These are phyloP conservation scores for Amphiura filiformis DNA, from an alignment of 35 echinoderm and acorn worm species.

Conservation along the genomic window DNA sequence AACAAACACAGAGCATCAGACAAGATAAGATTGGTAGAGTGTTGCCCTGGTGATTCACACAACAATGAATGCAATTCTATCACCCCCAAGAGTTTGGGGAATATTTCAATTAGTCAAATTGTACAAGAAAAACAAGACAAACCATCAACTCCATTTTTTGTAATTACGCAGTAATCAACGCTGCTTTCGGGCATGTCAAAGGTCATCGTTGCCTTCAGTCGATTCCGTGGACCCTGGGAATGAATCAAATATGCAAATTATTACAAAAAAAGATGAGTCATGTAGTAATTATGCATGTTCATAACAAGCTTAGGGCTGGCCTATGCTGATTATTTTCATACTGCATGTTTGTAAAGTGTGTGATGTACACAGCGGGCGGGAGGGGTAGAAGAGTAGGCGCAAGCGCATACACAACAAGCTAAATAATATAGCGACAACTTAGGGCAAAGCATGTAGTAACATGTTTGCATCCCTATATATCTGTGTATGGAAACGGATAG, in stretches of 20 bases:
- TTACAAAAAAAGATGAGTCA: not conserved
- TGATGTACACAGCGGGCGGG: not conserved
- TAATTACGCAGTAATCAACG: not conserved
- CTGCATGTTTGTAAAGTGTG: not conserved
- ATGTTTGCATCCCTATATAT: constrained; percentile 1
- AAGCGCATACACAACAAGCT: not conserved
- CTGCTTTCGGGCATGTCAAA: not conserved
- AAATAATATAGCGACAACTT: not conserved
- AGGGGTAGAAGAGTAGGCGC: not conserved
- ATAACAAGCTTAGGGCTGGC: not conserved
- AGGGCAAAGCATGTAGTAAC: constrained; percentile 1
- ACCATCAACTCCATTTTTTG: not conserved
- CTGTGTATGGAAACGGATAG: not conserved
- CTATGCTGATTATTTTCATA: not conserved
- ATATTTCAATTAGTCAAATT: not conserved
- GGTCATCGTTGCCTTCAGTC: not conserved
- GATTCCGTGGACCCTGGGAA: not conserved
- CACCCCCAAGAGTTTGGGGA: no score
- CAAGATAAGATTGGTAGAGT: no score
- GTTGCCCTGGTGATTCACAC: no score
- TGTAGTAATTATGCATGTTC: not conserved
- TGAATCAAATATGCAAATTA: not conserved
- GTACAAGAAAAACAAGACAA: not conserved
- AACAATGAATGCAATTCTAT: no score
- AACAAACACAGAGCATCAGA: no score